Conservation (phyloP, 1,140 invertebrate genomes). For the Cephus cinctus region DNA sequence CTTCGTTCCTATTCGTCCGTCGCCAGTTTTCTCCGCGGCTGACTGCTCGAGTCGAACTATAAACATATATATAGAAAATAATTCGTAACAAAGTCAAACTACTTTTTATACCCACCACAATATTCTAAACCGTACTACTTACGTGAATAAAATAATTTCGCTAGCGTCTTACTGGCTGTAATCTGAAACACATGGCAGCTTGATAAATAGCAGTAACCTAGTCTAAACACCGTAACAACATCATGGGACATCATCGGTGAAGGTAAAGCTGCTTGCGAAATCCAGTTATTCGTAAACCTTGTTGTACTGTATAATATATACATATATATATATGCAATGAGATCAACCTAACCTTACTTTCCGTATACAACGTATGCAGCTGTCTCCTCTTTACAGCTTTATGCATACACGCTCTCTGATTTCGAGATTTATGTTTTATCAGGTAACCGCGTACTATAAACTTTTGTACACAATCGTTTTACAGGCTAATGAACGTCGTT, state of each 20-base stretch:
- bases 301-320: too few relatives aligned
- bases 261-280: constrained; percentile 2
- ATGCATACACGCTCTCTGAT: too few relatives aligned
- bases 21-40: constrained; percentile 6
- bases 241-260: constrained; percentile 11
- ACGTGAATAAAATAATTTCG: constrained; percentile 10
- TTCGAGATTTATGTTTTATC: constrained; percentile 28
- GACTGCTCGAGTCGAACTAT: neutral
- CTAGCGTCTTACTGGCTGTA: constrained; percentile 4
- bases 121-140: constrained; percentile 5
- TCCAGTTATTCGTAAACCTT: too few relatives aligned
- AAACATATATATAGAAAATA: too few relatives aligned
- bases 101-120: too few relatives aligned
- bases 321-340: too few relatives aligned
- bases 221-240: constrained; percentile 20
- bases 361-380: too few relatives aligned
- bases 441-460: constrained; percentile 16
- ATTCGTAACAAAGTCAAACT: too few relatives aligned
- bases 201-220: constrained; percentile 25
- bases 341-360: too few relatives aligned
- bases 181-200: too few relatives aligned
- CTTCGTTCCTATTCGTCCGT: constrained; percentile 15
- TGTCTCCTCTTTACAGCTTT: too few relatives aligned
- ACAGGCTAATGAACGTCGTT: constrained; percentile 27
- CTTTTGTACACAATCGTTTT: constrained; percentile 28